These are phyloP conservation scores for Phalanger gymnotis DNA, from an alignment of 2,797 vertebrate species.

Conservation along the genomic window DNA sequence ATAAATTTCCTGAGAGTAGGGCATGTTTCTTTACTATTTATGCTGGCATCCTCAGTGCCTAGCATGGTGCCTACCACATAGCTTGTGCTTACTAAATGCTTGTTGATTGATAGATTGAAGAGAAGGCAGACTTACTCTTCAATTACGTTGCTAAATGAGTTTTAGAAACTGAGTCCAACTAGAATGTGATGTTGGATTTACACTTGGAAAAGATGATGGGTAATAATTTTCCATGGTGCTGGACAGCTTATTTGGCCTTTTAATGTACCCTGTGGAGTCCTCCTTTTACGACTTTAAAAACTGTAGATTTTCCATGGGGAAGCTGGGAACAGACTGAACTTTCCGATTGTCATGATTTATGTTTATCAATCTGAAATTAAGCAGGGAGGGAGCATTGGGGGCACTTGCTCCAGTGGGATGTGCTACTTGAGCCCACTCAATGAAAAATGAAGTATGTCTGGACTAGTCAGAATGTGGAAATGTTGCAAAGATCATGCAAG, in stretches of 20 bases:
- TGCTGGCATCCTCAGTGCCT: background rate
- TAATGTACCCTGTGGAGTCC: conserved; percentile 2
- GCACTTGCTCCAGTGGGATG: conserved; percentile 15
- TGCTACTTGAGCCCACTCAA: conserved; percentile 17
- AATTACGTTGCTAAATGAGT: background rate
- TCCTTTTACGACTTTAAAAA: background rate
- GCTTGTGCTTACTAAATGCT: background rate
- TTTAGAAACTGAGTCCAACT: background rate
- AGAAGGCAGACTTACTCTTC: background rate
- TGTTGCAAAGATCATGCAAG: conserved; percentile 43
- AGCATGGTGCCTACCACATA: background rate
- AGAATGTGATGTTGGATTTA: background rate
- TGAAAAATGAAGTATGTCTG: conserved; percentile 62
- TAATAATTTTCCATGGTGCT: background rate
- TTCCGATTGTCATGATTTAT: conserved; percentile 37
- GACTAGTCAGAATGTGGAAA: background rate
- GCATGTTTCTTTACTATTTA: background rate
- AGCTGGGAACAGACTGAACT: conserved; percentile 6
- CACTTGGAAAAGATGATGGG: rapidly evolving
- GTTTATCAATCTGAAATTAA: conserved; percentile 30
- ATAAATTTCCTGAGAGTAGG: background rate
- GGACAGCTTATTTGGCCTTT: background rate
- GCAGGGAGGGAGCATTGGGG: background rate
- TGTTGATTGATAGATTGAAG: background rate
- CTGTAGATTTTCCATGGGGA: conserved; percentile 44